These are phyloP conservation scores for Amiota communis DNA, from an alignment of 2,888 invertebrate genomes.

Conservation along the genomic window DNA sequence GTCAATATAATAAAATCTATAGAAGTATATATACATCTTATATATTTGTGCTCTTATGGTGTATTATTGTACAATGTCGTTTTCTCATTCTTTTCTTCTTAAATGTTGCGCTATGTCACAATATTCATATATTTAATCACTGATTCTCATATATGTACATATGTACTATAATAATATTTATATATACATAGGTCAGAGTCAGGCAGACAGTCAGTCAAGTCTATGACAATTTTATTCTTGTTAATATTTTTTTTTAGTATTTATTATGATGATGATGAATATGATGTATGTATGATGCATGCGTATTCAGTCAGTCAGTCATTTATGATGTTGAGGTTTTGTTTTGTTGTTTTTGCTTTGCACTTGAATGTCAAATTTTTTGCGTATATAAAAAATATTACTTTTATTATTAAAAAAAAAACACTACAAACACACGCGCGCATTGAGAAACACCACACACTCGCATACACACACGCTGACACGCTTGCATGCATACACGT, in stretches of 20 bases:
- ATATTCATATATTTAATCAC: conserved; percentile 2
- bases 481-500: too few species aligned
- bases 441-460: conserved; percentile 32
- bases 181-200: not conserved
- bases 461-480: conserved; percentile 26
- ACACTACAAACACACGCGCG: conserved; percentile 33
- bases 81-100: not conserved
- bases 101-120: conserved; percentile 3
- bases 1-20: too few species aligned
- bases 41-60: conserved; percentile 14
- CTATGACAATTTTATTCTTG: not conserved
- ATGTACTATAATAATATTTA: not conserved
- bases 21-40: conserved; percentile 20
- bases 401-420: conserved; percentile 22
- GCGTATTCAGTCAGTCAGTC: too few species aligned
- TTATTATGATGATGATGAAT: too few species aligned
- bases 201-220: too few species aligned
- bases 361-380: conserved; percentile 51
- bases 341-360: conserved; percentile 26
- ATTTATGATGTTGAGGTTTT: not conserved
- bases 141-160: not conserved
- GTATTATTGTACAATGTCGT: not conserved
- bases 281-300: conserved; percentile 2
- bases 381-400: conserved; percentile 26
- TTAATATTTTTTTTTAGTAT: too few species aligned